phyloP scores from a whole-genome alignment of 35 echinoderm and acorn worm genomes.

The Ptychodera flava region DNA sequence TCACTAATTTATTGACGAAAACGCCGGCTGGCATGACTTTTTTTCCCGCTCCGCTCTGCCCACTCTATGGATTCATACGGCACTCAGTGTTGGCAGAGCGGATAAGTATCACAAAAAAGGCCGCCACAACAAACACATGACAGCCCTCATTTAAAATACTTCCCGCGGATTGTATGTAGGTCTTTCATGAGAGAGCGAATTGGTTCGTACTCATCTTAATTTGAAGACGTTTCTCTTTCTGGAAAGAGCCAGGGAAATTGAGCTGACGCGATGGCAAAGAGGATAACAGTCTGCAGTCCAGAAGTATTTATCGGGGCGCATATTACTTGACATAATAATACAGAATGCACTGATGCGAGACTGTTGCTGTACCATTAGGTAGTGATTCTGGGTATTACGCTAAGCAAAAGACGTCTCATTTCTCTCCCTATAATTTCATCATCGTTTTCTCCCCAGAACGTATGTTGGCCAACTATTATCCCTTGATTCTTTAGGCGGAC shows the following conservation, averaged over 20 bases:
- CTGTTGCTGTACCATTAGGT: background rate
- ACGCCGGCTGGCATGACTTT: background rate
- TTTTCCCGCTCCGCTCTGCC: no score
- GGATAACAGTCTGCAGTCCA: background rate
- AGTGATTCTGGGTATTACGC: background rate
- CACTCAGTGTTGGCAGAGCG: no score
- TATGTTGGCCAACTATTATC: background rate
- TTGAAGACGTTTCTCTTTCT: no score
- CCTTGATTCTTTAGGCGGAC: background rate
- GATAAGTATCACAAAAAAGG: no score
- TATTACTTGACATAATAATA: background rate
- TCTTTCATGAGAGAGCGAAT: no score
- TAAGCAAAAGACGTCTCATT: background rate
- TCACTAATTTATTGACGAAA: background rate
- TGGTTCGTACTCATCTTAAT: no score
- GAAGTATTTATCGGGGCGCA: background rate
- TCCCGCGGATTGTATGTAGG: no score
- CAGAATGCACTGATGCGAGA: background rate
- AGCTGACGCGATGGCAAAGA: no score
- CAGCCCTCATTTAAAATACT: no score
- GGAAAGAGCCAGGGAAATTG: background rate
- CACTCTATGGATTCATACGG: no score
- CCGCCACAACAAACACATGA: no score
- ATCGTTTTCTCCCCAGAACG: background rate
- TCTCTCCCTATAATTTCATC: background rate